Base-by-base conservation (phyloP, 2,888 invertebrate species). In the Chrysotoxum bicinctum region DNA sequence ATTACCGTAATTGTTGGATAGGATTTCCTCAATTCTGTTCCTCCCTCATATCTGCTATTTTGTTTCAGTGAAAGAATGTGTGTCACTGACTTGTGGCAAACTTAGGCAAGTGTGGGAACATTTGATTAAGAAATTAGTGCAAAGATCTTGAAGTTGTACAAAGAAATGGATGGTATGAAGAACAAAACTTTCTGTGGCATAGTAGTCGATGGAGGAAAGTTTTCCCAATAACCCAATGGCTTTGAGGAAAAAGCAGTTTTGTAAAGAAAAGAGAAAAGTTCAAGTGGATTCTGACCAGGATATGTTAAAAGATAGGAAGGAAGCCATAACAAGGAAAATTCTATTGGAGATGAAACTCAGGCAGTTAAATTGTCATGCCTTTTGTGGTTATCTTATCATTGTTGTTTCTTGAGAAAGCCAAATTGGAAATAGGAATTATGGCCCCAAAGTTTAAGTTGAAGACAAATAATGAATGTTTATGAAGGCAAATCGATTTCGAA, bases 1-100 rank as follows among this genome's bases (percentile, higher is more conserved):
- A 83, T 83, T 69, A 78, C 54, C 14, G 78, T 83, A 83, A 83
- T 83, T 83, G 78, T 74, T 78, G 56, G 62, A 78, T 69, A 73
- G 68, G 62, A 83, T 83, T 83, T 76, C 58, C 30, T 43, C 9
- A 64, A 50, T 45, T 35, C 37, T 48, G 14, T 66, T 32, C 23
- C 12, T 32, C 16, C 3, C 16, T 40, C 14, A 12, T 8, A 6
- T 1, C 12, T 7, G n/a, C 40, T 0, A 0, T 23, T n/a, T n/a
- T n/a, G n/a, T n/a, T n/a, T 50, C n/a, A 23, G 14, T 14, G 12
- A 64, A 58, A 69, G 56, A 45, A 45, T 45, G 30, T 45, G 7
- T 54, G 60, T 69, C 58, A 74, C 78, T 74, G 40, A 35, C 62
- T 64, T 56, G 8, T 66, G 14, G n/a, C 43, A 69, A 69, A 52